Evolutionary conservation across 2,888 invertebrate species (phyloP).

Genomic region (Idaea aversata): DNA sequence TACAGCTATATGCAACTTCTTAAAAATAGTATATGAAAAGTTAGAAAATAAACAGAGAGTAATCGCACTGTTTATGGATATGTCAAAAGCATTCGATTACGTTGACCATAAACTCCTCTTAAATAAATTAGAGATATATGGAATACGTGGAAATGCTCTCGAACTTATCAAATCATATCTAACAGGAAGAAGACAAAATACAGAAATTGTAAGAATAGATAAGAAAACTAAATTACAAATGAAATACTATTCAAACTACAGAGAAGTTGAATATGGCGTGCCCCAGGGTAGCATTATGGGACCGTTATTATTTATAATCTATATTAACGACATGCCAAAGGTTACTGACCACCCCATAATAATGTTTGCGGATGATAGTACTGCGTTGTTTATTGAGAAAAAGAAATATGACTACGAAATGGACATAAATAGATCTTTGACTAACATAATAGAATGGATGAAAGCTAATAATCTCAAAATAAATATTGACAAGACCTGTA

Average conservation of each 20-base stretch:
- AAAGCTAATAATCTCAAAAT: not conserved
- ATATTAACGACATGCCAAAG: too few relatives aligned
- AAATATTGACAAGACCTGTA: constrained; percentile 3
- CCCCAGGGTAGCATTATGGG: constrained; percentile 2
- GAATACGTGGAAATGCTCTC: constrained; percentile 6
- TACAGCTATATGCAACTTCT: not conserved
- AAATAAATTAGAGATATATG: constrained; percentile 11
- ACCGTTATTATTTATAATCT: not conserved
- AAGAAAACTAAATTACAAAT: not conserved
- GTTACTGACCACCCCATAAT: not conserved
- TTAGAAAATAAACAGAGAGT: too few relatives aligned
- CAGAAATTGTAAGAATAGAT: constrained; percentile 6
- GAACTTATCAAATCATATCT: constrained; percentile 15
- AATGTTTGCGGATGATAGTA: constrained; percentile 1
- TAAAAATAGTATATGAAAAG: too few relatives aligned
- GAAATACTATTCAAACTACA: not conserved
- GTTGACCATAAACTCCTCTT: constrained; percentile 12
- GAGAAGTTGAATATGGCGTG: not conserved
- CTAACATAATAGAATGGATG: not conserved
- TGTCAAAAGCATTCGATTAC: constrained; percentile 14
- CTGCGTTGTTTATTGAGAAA: constrained; percentile 3
- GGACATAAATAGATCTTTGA: constrained; percentile 8
- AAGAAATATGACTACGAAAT: constrained; percentile 5
- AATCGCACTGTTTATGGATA: constrained; percentile 4
- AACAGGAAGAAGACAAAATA: constrained; percentile 12